Percentiles rank a stretch among this genome's conserved stretches.
These are phyloP conservation scores for Jordanella pulchra DNA, from an alignment of 2,797 vertebrate species.

Conservation along the genomic window DNA sequence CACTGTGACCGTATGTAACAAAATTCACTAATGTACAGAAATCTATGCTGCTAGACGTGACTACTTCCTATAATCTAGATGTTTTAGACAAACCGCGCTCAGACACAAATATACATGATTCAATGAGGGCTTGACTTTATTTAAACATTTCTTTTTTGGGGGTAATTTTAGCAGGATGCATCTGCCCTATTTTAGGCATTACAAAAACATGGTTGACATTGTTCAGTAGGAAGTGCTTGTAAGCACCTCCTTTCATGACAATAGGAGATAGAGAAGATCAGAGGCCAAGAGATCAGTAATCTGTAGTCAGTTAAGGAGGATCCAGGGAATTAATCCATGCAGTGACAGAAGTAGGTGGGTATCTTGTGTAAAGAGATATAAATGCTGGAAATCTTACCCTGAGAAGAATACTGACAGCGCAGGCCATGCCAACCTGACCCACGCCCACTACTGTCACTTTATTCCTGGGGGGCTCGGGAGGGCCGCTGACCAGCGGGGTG, in stretches of 20 bases:
- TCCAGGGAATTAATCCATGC: conserved; percentile 41
- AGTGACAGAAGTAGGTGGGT: conserved; percentile 25
- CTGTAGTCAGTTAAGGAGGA: conserved; percentile 40
- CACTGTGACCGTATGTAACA: not conserved
- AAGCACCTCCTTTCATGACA: conserved; percentile 8
- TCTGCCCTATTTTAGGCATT: not conserved
- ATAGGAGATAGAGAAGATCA: conserved; percentile 29
- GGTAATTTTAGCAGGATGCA: not conserved
- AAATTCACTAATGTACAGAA: not conserved
- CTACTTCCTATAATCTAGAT: not conserved
- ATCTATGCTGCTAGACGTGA: not conserved
- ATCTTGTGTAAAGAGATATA: conserved; percentile 34
- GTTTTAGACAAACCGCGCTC: conserved; percentile 1
- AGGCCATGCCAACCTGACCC: conserved; percentile 86
- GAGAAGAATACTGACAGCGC: conserved; percentile 81
- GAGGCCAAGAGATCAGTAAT: conserved; percentile 57
- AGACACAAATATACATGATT: not conserved
- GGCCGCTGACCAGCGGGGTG: conserved; percentile 66
- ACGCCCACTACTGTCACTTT: conserved; percentile 84
- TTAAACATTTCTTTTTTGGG: not conserved
- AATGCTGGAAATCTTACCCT: conserved; percentile 70
- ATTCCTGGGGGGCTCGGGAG: conserved; percentile 69
- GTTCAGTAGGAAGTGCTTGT: not conserved
- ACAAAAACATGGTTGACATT: not conserved
- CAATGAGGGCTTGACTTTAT: not conserved